These are phyloP conservation scores for Muricea muricata DNA, from an alignment of 92 coral and sea anemone species.

Conservation along the genomic window DNA sequence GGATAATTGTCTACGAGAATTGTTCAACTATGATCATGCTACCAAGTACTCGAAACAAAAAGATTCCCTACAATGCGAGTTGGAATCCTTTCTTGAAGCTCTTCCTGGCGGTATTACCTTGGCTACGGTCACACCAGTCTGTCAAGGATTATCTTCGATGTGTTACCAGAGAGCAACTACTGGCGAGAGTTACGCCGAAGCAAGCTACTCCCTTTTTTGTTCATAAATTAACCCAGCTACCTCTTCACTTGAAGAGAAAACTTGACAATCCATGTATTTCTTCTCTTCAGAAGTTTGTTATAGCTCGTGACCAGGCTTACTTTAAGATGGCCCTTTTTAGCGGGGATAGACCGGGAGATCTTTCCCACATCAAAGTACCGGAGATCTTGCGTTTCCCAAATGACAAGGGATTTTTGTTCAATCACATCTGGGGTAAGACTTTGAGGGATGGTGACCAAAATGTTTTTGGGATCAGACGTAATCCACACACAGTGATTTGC, in stretches of 20 bases:
- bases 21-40: slow-evolving; percentile 4
- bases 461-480: slow-evolving; percentile 61
- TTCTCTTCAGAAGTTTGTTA: slow-evolving; percentile 49
- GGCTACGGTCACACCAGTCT: slow-evolving; percentile 37
- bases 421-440: slow-evolving; percentile 73
- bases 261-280: slow-evolving; percentile 50
- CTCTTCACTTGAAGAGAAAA: slow-evolving; percentile 30
- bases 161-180: slow-evolving; percentile 58
- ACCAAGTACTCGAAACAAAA: slow-evolving; percentile 23
- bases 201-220: slow-evolving; percentile 66
- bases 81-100: slow-evolving; percentile 23
- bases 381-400: slow-evolving; percentile 69
- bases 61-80: slow-evolving; percentile 33
- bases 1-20: slow-evolving; percentile 45
- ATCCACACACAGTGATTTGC: slow-evolving; percentile 59
- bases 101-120: slow-evolving; percentile 27
- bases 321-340: slow-evolving; percentile 71
- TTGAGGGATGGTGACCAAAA: slow-evolving; percentile 62
- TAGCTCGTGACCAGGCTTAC: slow-evolving; percentile 65
- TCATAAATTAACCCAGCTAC: slow-evolving; percentile 52
- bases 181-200: slow-evolving; percentile 58
- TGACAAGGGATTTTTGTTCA: slow-evolving; percentile 68
- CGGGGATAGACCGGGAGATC: slow-evolving; percentile 65
- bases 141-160: slow-evolving; percentile 55
- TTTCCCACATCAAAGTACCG: slow-evolving; percentile 47